These are phyloP conservation scores for Monopterus albus DNA, from an alignment of 2,113 vertebrate species.

Conservation along the genomic window DNA sequence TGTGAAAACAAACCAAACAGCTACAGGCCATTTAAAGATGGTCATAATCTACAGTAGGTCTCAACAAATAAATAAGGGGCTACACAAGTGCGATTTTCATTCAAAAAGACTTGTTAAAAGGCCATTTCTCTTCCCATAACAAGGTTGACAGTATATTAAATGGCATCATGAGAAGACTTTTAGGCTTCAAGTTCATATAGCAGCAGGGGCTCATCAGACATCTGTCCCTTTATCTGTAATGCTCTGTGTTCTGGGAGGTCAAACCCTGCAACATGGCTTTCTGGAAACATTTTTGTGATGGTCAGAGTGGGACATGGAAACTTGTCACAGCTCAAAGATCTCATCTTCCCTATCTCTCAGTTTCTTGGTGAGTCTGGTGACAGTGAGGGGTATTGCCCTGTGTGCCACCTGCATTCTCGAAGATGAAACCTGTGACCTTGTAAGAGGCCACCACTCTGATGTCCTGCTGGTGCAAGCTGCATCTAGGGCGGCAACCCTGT, in stretches of 20 bases:
- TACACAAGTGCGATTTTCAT: not conserved
- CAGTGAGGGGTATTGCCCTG: constrained; percentile 83
- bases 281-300: not conserved
- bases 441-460: constrained; percentile 34
- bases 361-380: constrained; percentile 81
- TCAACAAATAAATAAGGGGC: constrained; percentile 33
- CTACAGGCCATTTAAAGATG: not conserved
- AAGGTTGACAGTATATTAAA: not conserved
- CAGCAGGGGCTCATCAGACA: not conserved
- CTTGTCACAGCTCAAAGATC: constrained; percentile 89
- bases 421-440: constrained; percentile 50
- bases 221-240: not conserved
- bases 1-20: not conserved
- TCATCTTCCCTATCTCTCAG: constrained; percentile 89
- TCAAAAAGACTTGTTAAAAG: not conserved
- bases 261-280: not conserved
- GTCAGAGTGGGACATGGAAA: not conserved
- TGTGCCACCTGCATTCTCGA: constrained; percentile 57
- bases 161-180: not conserved
- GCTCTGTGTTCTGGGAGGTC: not conserved
- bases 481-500: constrained; percentile 77
- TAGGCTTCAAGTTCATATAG: not conserved
- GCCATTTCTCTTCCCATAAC: not conserved
- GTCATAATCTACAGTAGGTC: not conserved
- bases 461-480: constrained; percentile 47